These are phyloP conservation scores for Drosophila pullipes DNA, from an alignment of 2,888 invertebrate genomes.

Conservation along the genomic window DNA sequence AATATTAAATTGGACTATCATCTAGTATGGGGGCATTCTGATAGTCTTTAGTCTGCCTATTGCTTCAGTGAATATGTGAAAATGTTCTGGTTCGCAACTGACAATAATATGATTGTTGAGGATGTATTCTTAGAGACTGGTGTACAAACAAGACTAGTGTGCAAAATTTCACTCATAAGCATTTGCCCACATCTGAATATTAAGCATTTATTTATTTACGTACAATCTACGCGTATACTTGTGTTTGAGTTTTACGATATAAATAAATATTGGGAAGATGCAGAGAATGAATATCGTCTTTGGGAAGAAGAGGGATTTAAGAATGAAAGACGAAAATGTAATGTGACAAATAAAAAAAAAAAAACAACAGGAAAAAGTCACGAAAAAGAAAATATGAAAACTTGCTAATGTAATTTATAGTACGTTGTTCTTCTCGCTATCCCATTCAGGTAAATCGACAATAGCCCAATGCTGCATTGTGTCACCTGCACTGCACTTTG, in stretches of 20 bases:
- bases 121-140: slow-evolving; percentile 19
- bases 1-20: neutral
- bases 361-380: neutral
- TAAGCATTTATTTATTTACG: slow-evolving; percentile 25
- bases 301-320: slow-evolving; percentile 3
- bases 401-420: slow-evolving; percentile 28
- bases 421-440: slow-evolving; percentile 42
- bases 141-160: slow-evolving; percentile 16
- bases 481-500: slow-evolving; percentile 38
- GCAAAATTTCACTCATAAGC: slow-evolving; percentile 7
- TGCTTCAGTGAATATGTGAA: neutral
- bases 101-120: slow-evolving; percentile 45
- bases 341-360: slow-evolving; percentile 22
- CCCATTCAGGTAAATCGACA: slow-evolving; percentile 56
- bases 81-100: slow-evolving; percentile 27
- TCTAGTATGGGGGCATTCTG: neutral
- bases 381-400: slow-evolving; percentile 29
- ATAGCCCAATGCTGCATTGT: slow-evolving; percentile 35
- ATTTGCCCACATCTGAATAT: slow-evolving; percentile 13
- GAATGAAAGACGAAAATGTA: slow-evolving; percentile 12
- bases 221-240: slow-evolving; percentile 8
- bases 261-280: slow-evolving; percentile 39
- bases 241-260: slow-evolving; percentile 23
- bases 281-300: slow-evolving; percentile 1
- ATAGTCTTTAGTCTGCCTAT: neutral